Evolutionary conservation across 2,888 invertebrate species (phyloP).

Genomic region (Drosophila sordidula): DNA sequence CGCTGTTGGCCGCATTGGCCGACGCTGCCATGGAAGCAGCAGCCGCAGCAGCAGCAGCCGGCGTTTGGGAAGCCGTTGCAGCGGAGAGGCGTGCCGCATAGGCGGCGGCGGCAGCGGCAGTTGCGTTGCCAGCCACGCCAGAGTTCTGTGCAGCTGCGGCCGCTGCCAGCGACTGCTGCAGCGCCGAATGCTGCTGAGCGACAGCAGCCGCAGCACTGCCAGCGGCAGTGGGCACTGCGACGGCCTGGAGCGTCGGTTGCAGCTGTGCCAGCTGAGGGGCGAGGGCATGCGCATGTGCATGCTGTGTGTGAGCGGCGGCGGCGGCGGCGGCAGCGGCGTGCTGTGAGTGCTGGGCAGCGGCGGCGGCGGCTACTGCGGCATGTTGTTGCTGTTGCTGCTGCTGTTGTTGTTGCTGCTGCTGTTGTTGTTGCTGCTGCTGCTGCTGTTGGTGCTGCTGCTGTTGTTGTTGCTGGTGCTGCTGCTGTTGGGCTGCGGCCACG

Average conservation of each 20-base stretch:
- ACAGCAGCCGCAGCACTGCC: conserved; percentile 86
- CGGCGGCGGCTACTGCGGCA: conserved; percentile 57
- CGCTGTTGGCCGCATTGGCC: conserved; percentile 90
- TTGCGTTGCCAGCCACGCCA: conserved; percentile 59
- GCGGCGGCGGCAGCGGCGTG: conserved; percentile 68
- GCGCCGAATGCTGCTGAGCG: conserved; percentile 77
- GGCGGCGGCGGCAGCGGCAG: conserved; percentile 80
- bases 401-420: conserved; percentile 71
- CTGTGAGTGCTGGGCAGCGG: conserved; percentile 66
- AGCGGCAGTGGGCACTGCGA: conserved; percentile 88
- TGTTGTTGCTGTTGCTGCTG: conserved; percentile 64
- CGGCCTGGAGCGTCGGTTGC: conserved; percentile 81
- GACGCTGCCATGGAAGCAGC: conserved; percentile 87
- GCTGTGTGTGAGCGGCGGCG: conserved; percentile 67
- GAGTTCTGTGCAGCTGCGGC: conserved; percentile 75
- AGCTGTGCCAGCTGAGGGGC: conserved; percentile 68
- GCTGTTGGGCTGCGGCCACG: conserved; percentile 86
- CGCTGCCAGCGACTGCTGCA: conserved; percentile 87
- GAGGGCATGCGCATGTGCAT: conserved; percentile 70
- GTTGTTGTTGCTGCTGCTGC: conserved; percentile 75
- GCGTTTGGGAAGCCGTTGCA: conserved; percentile 73
- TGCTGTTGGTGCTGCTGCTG: conserved; percentile 71
- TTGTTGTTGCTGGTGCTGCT: conserved; percentile 87
- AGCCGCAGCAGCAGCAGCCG: conserved; percentile 87
- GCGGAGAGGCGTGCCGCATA: conserved; percentile 82